Conservation (phyloP, 2,888 invertebrate genomes). For the Chymomyza procnemis region DNA sequence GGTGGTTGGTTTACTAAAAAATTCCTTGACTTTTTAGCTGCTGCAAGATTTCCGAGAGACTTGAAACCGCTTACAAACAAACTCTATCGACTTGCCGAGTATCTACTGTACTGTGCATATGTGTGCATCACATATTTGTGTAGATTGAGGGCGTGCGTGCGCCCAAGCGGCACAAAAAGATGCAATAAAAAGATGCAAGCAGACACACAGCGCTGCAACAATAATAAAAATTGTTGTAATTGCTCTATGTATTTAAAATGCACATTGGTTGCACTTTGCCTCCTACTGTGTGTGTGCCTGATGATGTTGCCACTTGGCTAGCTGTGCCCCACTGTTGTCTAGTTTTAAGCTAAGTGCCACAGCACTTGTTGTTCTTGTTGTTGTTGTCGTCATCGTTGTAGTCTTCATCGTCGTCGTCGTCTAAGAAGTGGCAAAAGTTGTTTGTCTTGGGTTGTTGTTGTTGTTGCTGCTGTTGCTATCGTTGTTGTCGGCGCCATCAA, state of each 20-base stretch:
- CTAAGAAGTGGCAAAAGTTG: conserved; percentile 3
- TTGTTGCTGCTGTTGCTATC: conserved; percentile 5
- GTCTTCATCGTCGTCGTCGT: not conserved
- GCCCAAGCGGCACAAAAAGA: conserved; percentile 62
- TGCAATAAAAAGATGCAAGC: conserved; percentile 34
- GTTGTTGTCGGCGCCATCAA: conserved; percentile 39
- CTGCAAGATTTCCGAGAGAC: too few species aligned
- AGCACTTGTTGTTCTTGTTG: conserved; percentile 59
- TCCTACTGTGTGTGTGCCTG: conserved; percentile 39
- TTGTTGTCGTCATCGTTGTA: conserved; percentile 8
- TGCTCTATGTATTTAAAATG: conserved; percentile 21
- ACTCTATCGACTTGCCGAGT: not conserved
- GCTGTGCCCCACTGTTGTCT: conserved; percentile 40
- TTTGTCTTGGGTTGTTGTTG: conserved; percentile 3
- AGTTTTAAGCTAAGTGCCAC: conserved; percentile 64
- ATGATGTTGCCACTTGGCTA: conserved; percentile 63
- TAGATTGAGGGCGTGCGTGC: conserved; percentile 55
- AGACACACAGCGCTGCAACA: conserved; percentile 22
- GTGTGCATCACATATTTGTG: conserved; percentile 30
- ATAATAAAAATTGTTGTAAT: not conserved
- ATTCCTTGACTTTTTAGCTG: too few species aligned
- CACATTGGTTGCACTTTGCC: conserved; percentile 9
- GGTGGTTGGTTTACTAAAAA: too few species aligned
- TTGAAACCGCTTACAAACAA: too few species aligned
- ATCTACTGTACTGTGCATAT: not conserved